Conservation (phyloP, 2,113 vertebrate genomes). For the Pipra filicauda region DNA sequence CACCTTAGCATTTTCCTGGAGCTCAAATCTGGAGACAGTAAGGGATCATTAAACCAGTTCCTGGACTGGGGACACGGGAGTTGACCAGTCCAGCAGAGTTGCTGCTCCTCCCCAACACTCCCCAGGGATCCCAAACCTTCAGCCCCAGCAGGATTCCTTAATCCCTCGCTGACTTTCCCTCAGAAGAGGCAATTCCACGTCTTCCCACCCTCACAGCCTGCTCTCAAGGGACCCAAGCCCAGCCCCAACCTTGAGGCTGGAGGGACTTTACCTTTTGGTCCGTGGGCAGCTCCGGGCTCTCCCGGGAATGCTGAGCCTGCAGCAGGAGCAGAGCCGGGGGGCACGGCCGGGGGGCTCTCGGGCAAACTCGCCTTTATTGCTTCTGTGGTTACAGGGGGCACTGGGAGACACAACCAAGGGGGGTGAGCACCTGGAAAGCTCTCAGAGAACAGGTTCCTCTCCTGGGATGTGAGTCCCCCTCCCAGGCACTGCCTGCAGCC, state of each 20-base stretch:
- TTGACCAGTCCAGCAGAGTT: accelerated
- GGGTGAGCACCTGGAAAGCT: accelerated
- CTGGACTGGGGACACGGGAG: neutral
- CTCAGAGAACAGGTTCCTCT: neutral
- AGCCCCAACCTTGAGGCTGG: accelerated
- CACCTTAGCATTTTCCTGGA: neutral
- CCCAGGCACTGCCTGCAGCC: neutral
- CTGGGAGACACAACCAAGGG: neutral
- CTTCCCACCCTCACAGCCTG: accelerated
- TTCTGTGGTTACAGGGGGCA: neutral
- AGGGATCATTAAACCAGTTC: accelerated
- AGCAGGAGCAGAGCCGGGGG: neutral
- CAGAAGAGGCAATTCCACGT: accelerated
- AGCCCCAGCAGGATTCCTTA: accelerated
- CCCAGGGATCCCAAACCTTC: accelerated
- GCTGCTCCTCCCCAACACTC: neutral
- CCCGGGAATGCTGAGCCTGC: neutral
- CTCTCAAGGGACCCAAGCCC: neutral
- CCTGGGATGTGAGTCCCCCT: neutral
- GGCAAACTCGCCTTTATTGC: neutral
- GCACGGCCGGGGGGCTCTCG: neutral
- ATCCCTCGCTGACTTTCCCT: accelerated
- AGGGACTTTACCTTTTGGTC: neutral
- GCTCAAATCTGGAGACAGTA: neutral
- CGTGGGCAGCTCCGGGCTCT: neutral